phyloP scores from a whole-genome alignment of 2,888 invertebrate species.

The Sesamia inferens region DNA sequence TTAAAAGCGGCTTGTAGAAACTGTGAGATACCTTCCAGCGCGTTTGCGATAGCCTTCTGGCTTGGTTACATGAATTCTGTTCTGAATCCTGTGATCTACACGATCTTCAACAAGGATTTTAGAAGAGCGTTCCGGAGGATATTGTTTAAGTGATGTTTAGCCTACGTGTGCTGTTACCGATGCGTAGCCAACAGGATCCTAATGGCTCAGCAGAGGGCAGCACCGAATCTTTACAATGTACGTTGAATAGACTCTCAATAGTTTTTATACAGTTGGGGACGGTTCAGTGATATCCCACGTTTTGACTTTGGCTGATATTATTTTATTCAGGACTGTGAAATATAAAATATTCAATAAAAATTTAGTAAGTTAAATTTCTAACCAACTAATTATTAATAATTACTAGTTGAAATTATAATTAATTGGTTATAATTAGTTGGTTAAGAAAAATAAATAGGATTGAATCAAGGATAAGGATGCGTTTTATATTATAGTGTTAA shows the following conservation, averaged over 20 bases:
- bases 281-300: constrained; percentile 40
- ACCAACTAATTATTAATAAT: constrained; percentile 37
- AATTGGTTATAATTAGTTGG: constrained; percentile 19
- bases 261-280: constrained; percentile 36
- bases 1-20: constrained; percentile 94
- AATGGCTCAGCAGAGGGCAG: constrained; percentile 91
- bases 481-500: neutral
- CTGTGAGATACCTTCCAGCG: constrained; percentile 94
- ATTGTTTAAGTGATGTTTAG: constrained; percentile 98
- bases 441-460: neutral
- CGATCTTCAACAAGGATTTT: constrained; percentile 99
- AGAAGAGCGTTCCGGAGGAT: constrained; percentile 98
- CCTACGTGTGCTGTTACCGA: constrained; percentile 95
- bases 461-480: neutral
- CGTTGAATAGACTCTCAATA: constrained; percentile 73
- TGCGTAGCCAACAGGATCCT: constrained; percentile 92
- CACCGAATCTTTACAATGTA: constrained; percentile 91
- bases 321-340: constrained; percentile 12
- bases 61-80: constrained; percentile 99
- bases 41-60: constrained; percentile 98
- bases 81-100: constrained; percentile 98
- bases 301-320: constrained; percentile 44
- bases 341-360: neutral
- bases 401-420: neutral
- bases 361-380: constrained; percentile 1